phyloP scores from a whole-genome alignment of 1,140 invertebrate genomes.

The Drosophila parvula region DNA sequence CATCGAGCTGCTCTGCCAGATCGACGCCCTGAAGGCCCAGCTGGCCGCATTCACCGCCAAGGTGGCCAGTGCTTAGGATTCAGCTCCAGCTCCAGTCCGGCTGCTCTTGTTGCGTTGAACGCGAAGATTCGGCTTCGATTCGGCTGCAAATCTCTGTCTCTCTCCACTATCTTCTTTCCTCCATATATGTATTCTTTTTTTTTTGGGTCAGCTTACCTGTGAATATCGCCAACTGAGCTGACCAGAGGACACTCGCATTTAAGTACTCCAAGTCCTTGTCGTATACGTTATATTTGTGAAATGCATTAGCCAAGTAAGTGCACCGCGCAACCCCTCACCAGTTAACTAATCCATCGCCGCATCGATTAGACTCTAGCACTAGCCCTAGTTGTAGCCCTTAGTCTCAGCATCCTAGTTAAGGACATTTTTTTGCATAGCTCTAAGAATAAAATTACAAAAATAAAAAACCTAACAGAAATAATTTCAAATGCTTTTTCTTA shows the following conservation, averaged over 20 bases:
- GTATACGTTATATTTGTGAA: conserved; percentile 57
- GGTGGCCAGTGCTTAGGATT: conserved; percentile 32
- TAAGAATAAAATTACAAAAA: conserved; percentile 21
- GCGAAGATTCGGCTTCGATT: conserved; percentile 51
- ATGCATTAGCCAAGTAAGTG: conserved; percentile 47
- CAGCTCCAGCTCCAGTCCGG: conserved; percentile 25
- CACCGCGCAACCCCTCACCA: conserved; percentile 58
- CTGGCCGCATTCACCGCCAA: conserved; percentile 74
- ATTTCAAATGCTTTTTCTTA: neutral
- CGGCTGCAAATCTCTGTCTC: conserved; percentile 9
- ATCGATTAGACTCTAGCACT: conserved; percentile 6
- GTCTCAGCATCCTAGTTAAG: conserved; percentile 20
- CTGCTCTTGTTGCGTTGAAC: conserved; percentile 72
- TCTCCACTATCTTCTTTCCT: neutral
- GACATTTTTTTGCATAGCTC: conserved; percentile 30
- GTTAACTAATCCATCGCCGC: conserved; percentile 44
- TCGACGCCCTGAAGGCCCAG: conserved; percentile 78
- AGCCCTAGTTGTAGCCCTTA: conserved; percentile 17
- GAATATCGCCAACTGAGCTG: conserved; percentile 25
- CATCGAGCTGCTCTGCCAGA: conserved; percentile 80
- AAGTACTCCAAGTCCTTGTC: conserved; percentile 63
- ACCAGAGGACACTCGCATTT: conserved; percentile 33
- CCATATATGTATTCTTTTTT: conserved; percentile 7
- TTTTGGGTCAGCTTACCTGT: conserved; percentile 57
- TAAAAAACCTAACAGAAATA: conserved; percentile 19